Evolutionary conservation across 2,797 vertebrate genomes (phyloP).

Genomic region (Carcharodon carcharias): DNA sequence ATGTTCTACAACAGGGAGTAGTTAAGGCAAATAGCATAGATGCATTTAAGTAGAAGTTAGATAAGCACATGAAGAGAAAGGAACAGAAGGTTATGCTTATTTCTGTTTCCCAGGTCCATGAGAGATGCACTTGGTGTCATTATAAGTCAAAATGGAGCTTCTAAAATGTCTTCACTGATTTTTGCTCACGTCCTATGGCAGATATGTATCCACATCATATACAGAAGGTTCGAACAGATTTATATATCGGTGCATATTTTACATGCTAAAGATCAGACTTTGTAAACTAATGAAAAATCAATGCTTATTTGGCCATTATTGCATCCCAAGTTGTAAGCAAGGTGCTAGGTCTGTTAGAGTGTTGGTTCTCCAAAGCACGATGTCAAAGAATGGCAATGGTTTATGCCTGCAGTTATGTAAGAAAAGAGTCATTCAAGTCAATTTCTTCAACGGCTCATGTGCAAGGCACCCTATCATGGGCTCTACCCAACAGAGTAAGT

Average conservation of each 20-base stretch:
- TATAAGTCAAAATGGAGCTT: background rate
- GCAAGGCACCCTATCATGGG: background rate
- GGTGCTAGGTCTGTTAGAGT: background rate
- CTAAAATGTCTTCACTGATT: conserved; percentile 18
- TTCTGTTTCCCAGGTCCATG: background rate
- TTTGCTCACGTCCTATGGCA: background rate
- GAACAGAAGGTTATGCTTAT: background rate
- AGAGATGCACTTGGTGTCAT: background rate
- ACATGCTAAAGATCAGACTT: background rate
- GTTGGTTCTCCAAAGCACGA: background rate
- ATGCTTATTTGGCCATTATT: background rate
- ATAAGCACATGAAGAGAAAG: background rate
- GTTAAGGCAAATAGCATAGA: background rate
- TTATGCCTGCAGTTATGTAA: background rate
- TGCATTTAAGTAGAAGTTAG: background rate
- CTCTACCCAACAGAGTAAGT: background rate
- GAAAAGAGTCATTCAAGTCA: background rate
- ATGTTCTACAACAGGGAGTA: background rate
- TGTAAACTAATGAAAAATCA: background rate
- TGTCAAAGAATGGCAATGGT: background rate
- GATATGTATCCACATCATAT: background rate
- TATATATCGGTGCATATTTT: background rate
- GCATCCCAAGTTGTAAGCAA: background rate
- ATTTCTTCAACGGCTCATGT: background rate
- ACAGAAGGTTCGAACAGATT: background rate